A percentile compares a stretch with the other conserved stretches of the same genome.
Conservation (phyloP, 2,113 vertebrate species). For the Caretta caretta region DNA sequence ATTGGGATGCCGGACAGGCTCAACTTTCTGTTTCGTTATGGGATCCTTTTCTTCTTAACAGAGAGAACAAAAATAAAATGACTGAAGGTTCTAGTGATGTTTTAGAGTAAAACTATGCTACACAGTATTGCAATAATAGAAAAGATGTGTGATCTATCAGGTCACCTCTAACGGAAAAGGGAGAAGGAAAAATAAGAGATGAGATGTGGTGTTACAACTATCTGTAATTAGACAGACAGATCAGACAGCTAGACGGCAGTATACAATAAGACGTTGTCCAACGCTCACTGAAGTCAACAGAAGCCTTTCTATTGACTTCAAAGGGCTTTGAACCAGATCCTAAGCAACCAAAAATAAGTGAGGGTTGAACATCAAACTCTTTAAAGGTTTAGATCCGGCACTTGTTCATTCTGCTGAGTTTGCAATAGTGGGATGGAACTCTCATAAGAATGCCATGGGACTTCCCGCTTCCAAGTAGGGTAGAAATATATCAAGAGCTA, state of each 20-base stretch:
- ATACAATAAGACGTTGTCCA: not conserved
- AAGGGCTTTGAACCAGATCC: not conserved
- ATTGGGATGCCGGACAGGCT: not conserved
- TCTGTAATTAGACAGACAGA: not conserved
- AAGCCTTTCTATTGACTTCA: not conserved
- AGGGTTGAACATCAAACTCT: not conserved
- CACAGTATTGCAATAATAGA: not conserved
- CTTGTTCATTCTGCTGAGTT: not conserved
- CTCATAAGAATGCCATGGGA: not conserved
- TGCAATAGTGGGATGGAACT: not conserved
- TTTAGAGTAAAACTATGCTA: fast-evolving
- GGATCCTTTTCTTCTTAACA: not conserved
- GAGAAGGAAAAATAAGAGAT: not conserved
- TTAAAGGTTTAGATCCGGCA: not conserved
- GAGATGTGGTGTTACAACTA: not conserved
- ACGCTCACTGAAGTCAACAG: not conserved
- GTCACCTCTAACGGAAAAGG: not conserved
- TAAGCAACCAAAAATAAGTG: not conserved
- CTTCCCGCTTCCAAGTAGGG: not conserved
- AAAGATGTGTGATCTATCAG: not conserved
- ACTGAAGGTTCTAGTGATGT: not conserved
- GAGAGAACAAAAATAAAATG: not conserved
- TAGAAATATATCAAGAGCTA: not conserved
- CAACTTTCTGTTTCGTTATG: not conserved
- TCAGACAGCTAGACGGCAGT: not conserved